These are phyloP conservation scores for Pyxicephalus adspersus DNA, from an alignment of 2,113 vertebrate genomes.

Conservation along the genomic window DNA sequence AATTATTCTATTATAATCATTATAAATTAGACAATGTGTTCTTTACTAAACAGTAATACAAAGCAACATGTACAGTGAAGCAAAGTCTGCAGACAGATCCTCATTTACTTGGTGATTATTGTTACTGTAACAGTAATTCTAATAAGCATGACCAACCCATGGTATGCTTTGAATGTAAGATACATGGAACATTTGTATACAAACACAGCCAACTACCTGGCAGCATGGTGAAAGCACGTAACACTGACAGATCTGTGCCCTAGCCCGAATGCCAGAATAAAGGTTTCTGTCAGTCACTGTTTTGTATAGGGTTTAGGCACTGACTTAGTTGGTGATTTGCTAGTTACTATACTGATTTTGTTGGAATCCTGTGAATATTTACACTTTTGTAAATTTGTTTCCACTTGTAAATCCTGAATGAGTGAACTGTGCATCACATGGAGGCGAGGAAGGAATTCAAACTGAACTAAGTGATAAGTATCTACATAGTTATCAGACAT, in stretches of 20 bases:
- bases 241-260: slow-evolving; percentile 3
- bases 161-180: neutral
- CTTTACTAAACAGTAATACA: no score
- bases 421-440: neutral
- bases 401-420: neutral
- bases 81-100: neutral
- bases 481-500: no score
- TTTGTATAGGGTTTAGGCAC: slow-evolving; percentile 11
- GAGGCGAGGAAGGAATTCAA: neutral
- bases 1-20: no score
- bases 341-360: neutral
- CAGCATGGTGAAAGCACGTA: neutral
- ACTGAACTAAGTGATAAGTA: no score
- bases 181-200: neutral
- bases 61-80: neutral
- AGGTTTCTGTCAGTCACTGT: slow-evolving; percentile 5
- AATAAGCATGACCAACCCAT: neutral
- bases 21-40: no score
- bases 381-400: neutral
- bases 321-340: neutral
- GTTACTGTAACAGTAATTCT: neutral
- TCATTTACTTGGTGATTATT: neutral
- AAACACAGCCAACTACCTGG: slow-evolving; percentile 14
- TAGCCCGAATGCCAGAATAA: slow-evolving; percentile 1
- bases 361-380: neutral